These are phyloP conservation scores for Luffia ferchaultella DNA, from an alignment of 2,888 invertebrate species.

Conservation along the genomic window DNA sequence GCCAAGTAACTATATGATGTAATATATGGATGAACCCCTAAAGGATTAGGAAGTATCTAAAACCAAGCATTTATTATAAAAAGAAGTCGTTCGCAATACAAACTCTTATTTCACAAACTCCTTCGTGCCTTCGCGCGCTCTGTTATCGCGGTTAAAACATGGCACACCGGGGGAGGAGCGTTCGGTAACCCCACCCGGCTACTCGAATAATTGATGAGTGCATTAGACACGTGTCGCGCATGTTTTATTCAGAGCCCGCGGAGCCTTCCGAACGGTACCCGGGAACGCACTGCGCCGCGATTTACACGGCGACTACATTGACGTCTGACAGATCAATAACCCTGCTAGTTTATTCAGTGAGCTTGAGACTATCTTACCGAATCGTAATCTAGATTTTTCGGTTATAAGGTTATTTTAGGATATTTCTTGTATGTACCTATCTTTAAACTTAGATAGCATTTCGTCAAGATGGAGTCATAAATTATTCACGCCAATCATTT, in stretches of 20 bases:
- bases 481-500: too few relatives aligned
- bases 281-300: constrained; percentile 4
- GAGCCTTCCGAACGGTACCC: constrained; percentile 8
- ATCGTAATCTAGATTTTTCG: too few relatives aligned
- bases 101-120: too few relatives aligned
- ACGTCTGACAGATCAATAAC: background rate
- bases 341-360: background rate
- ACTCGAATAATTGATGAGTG: constrained; percentile 56
- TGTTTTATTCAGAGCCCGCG: constrained; percentile 42
- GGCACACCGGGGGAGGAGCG: constrained; percentile 4
- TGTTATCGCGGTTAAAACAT: background rate
- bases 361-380: too few relatives aligned
- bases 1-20: too few relatives aligned
- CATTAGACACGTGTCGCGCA: constrained; percentile 56
- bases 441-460: too few relatives aligned
- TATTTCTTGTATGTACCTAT: too few relatives aligned
- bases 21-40: too few relatives aligned
- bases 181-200: constrained; percentile 16
- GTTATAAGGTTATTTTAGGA: constrained; percentile 16
- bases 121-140: background rate
- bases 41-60: too few relatives aligned
- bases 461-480: too few relatives aligned
- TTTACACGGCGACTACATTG: constrained; percentile 3
- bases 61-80: too few relatives aligned
- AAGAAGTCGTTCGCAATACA: too few relatives aligned